Conservation (phyloP, 2,113 vertebrate genomes). For the Mustela lutreola region DNA sequence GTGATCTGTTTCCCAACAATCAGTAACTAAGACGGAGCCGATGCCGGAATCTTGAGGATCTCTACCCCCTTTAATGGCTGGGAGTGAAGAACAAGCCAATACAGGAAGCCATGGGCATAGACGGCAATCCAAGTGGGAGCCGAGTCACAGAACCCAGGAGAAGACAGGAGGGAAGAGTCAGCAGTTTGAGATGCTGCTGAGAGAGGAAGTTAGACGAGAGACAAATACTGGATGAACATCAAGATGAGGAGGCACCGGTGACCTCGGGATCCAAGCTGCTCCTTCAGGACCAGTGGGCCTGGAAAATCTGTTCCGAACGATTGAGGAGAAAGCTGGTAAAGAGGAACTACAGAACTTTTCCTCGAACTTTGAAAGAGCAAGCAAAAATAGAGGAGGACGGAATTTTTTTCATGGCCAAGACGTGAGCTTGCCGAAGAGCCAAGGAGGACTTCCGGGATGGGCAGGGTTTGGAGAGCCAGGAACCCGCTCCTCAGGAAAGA, state of each 20-base stretch:
- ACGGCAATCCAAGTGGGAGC: neutral
- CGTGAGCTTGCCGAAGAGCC: neutral
- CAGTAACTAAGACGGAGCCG: neutral
- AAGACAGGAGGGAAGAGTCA: neutral
- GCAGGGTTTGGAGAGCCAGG: neutral
- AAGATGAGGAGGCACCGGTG: neutral
- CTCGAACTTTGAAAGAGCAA: neutral
- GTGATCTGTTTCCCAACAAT: neutral
- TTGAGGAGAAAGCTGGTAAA: neutral
- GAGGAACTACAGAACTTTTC: neutral
- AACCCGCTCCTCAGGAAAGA: neutral
- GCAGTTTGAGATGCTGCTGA: neutral
- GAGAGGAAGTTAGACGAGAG: neutral
- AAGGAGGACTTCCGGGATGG: neutral
- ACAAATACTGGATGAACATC: accelerated
- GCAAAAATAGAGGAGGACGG: neutral
- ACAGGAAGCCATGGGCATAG: neutral
- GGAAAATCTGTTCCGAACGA: neutral
- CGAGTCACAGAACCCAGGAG: neutral
- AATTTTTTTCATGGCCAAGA: neutral
- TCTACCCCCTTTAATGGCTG: neutral
- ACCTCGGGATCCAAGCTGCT: neutral
- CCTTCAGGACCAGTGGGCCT: neutral
- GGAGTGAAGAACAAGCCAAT: neutral
- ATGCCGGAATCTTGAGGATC: neutral